phyloP scores from a whole-genome alignment of 2,797 vertebrate genomes.

The Thamnophis elegans region DNA sequence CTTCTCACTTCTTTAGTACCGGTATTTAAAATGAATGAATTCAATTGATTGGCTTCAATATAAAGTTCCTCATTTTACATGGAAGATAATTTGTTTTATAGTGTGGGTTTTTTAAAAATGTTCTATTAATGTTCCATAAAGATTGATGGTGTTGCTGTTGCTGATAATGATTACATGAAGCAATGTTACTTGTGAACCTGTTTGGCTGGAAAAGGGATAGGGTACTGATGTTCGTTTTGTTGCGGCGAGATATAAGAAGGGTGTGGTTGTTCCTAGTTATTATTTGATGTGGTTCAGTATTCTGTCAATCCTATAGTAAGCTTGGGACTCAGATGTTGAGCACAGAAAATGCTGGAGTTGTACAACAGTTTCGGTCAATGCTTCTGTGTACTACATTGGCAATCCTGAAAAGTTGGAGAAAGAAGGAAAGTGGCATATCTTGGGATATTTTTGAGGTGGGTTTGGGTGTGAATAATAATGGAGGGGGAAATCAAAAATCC shows the following conservation, averaged over 20 bases:
- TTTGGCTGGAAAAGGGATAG: conserved; percentile 25
- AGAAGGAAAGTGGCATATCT: not conserved
- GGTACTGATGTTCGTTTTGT: not conserved
- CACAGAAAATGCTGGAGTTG: not conserved
- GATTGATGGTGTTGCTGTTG: not conserved
- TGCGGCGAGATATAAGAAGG: accelerated
- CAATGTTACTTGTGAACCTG: conserved; percentile 58
- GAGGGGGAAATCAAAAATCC: conserved; percentile 3
- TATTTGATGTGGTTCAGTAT: not conserved
- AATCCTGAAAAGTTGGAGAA: not conserved
- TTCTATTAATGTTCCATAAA: conserved; percentile 17
- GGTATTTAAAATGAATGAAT: not conserved
- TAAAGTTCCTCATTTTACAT: not conserved
- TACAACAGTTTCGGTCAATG: not conserved
- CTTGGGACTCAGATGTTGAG: not conserved
- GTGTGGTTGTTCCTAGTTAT: conserved; percentile 28
- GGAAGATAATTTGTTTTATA: not conserved
- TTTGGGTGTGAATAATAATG: not conserved
- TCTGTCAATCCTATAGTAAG: not conserved
- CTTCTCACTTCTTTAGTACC: not conserved
- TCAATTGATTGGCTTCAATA: not conserved
- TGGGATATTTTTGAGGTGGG: conserved; percentile 4
- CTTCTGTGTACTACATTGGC: not conserved
- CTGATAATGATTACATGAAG: conserved; percentile 34
- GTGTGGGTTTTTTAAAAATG: not conserved